Base-by-base conservation (phyloP, 2,113 vertebrate genomes). In the Corythornis vintsioides region DNA sequence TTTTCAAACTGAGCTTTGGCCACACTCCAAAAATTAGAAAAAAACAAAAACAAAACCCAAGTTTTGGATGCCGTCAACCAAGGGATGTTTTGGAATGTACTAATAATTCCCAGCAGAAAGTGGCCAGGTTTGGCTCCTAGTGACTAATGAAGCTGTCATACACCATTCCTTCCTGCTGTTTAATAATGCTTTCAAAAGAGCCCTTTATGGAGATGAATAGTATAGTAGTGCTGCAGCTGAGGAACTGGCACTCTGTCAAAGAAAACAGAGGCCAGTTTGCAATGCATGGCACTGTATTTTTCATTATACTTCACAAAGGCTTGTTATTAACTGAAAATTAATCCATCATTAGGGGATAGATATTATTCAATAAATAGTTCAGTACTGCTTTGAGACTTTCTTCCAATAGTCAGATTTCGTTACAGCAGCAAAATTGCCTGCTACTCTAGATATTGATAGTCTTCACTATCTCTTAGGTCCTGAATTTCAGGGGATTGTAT, bases 71-170 rank as follows among this genome's bases (percentile, higher is more conserved):
- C 82, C 82, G 89, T 96, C 80, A 75, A 60, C 64, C 25, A 72
- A 95, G 66, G 40, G 78, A 89, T 86, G 82, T 95, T 97, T 96
- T 96, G 83, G 92, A 97, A 97, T 92, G 96, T 94, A 86, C 84
- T 97, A 95, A 92, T 96, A 96, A 97, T 97, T 97, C 97, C 97
- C 96, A 92, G 83, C 92, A 97, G 97, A 97, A 97, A 94, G 86
- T 90, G 81, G 92, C 90, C 96, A 92, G 94, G 92, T 97, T 97
- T 95, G 96, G 86, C 94, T 97, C 42, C 80, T 93, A 91, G 86
- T 97, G 97, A 98, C 97, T 97, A 97, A 98, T 97, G 97, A 96
- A 97, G 95, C 97, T 97, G 97, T 97, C 97, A 96, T 94, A 90
- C 72, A 78, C 94, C 77, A 92, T 93, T 94, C 79, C 86, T 97